Base-by-base conservation (phyloP, 2,888 invertebrate species). In the Lapara coniferarum region DNA sequence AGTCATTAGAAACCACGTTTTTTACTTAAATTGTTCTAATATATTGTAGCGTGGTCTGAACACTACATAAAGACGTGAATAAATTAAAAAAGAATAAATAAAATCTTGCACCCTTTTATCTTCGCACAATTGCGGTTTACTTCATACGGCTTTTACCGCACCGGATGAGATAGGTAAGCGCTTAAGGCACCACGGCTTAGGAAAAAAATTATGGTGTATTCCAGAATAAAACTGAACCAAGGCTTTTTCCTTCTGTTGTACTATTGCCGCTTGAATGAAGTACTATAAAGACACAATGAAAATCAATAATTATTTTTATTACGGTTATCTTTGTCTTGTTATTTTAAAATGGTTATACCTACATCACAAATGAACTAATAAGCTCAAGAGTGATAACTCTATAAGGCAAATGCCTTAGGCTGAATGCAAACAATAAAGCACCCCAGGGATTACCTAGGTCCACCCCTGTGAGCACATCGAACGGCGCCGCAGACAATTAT, bases 401-500 rank as follows among this genome's bases (percentile, higher is more conserved):
- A 58, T 25, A 44, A 4, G 10, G 10, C 37, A 25, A 51, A 52
- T 5, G 25, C 25, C 46, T 30, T 6, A 2, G 30, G 14, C 44
- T 4, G 46, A 63, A 12, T 13, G 13, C 49, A 19, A 49, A 19
- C 63, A 63, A 63, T 63, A 63, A 49, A 25, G 14, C 63, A 49
- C 63, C 63, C 49, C 16, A 0, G 14, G 16, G 59, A 16, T 44
- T 13, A 16, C 63, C 63, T 7, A n/a, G 37, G n/a, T 37, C 51
- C 52, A 49, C 30, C 52, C 51, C 13, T 14, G 5, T 10, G 52
- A 66, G 37, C 72, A 73, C 71, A 74, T 75, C 71, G 71, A 71
- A 66, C 16, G 66, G 51, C 49, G 56, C 68, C 67, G 16, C 71
- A 69, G 71, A 74, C 78, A 79, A 78, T 79, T 80, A 82, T 80